Conservation (phyloP, 2,888 invertebrate genomes). For the Luffia ferchaultella region DNA sequence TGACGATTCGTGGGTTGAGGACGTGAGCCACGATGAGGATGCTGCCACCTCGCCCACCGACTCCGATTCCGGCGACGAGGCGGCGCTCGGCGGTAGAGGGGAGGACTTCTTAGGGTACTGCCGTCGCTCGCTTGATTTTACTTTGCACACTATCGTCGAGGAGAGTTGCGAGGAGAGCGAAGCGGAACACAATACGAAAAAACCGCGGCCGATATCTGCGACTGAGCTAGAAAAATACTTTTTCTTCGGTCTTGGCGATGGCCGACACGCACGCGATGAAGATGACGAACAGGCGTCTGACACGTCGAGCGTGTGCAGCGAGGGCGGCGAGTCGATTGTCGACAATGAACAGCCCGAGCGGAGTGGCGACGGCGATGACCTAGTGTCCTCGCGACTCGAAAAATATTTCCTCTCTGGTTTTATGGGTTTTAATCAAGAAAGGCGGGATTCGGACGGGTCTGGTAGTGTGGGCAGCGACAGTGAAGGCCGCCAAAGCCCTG, state of each 20-base stretch:
- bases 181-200: slow-evolving; percentile 71
- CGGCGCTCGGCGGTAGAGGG: slow-evolving; percentile 75
- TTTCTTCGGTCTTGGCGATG: slow-evolving; percentile 85
- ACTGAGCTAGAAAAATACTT: slow-evolving; percentile 92
- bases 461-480: slow-evolving; percentile 92
- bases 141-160: slow-evolving; percentile 91
- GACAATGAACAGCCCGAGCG: slow-evolving; percentile 65
- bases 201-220: slow-evolving; percentile 75
- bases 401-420: slow-evolving; percentile 90
- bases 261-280: slow-evolving; percentile 58
- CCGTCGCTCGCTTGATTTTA: slow-evolving; percentile 85
- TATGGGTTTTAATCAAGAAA: slow-evolving; percentile 80
- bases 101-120: slow-evolving; percentile 86
- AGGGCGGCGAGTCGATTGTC: slow-evolving; percentile 78
- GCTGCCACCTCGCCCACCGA: slow-evolving; percentile 71
- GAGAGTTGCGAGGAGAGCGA: slow-evolving; percentile 96
- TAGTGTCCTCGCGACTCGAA: slow-evolving; percentile 85
- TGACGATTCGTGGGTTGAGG: slow-evolving; percentile 93
- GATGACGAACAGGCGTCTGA: slow-evolving; percentile 78
- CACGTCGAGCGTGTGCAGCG: slow-evolving; percentile 86
- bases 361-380: slow-evolving; percentile 71
- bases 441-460: slow-evolving; percentile 82
- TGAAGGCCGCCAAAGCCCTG: slow-evolving; percentile 88
- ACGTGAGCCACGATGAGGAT: slow-evolving; percentile 82
- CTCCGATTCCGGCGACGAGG: slow-evolving; percentile 75